phyloP scores from a whole-genome alignment of 2,888 invertebrate species.

The Craniophora ligustri region DNA sequence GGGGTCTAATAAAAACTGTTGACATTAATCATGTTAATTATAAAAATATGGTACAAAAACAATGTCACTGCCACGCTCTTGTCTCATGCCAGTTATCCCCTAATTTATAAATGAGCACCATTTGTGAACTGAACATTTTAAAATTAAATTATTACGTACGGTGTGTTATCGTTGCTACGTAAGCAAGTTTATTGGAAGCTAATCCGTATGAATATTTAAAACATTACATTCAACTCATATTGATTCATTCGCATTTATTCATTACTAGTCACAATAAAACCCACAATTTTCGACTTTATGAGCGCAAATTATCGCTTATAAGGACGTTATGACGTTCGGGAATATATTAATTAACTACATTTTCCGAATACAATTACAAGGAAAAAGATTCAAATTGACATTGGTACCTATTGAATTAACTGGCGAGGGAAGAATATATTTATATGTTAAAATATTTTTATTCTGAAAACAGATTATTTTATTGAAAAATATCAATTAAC shows the following conservation, averaged over 20 bases:
- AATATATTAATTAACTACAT: constrained; percentile 2
- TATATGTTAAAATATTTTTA: neutral
- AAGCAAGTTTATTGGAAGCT: constrained; percentile 42
- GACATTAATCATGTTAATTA: too few relatives aligned
- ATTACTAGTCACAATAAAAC: constrained; percentile 5
- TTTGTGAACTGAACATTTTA: constrained; percentile 1
- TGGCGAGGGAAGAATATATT: neutral
- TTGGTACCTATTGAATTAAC: neutral
- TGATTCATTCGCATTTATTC: constrained; percentile 16
- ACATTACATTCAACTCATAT: constrained; percentile 12
- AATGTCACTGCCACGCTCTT: neutral
- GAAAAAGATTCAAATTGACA: neutral
- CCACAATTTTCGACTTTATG: constrained; percentile 25
- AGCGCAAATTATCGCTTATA: constrained; percentile 1
- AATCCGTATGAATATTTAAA: constrained; percentile 31
- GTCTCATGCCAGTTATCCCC: neutral
- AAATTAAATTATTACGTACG: constrained; percentile 19
- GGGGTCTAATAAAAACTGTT: too few relatives aligned
- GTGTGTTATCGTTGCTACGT: constrained; percentile 36
- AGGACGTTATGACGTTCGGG: constrained; percentile 12
- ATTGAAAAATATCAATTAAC: too few relatives aligned
- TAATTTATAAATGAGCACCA: neutral
- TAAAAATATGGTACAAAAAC: too few relatives aligned
- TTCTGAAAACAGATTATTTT: too few relatives aligned
- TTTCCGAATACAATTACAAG: constrained; percentile 4